Base-by-base conservation (phyloP, 2,113 vertebrate species). In the Callionymus lyra region DNA sequence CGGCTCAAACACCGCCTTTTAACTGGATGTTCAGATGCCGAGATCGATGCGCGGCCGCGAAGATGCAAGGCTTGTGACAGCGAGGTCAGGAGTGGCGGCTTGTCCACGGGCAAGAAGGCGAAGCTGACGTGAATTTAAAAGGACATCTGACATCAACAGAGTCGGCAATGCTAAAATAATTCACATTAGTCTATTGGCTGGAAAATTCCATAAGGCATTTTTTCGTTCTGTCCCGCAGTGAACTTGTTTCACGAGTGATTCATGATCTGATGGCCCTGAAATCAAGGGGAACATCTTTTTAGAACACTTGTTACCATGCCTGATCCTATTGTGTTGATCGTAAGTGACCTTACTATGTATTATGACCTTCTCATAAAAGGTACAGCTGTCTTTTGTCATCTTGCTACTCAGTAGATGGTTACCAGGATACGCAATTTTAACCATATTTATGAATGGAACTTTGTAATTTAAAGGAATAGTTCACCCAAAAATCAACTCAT, bases 21-120 rank as follows among this genome's bases (percentile, higher is more conserved):
- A 35, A 47, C 40, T 36, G 56, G 34, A 61, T 59, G 45, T 15
- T 34, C 31, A 33, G 41, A 56, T 53, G 44, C 45, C 12, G 18
- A 52, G 35, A 49, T 66, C 34, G 33, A 10, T 27, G 42, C 36
- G 35, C 16, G 38, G 16, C 11, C 16, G 50, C 13, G 15, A 17
- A 53, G 27, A 21, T 16, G 55, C 33, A n/a, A 12, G 16, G 6
- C 2, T n/a, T 4, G 38, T 50, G 16, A 35, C 41, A 39, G 42
- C 16, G 44, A 62, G 63, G 56, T 67, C 54, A 56, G 15, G 42
- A 63, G 61, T 35, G 39, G 31, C 49, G 56, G 44, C 31, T 48
- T 41, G 41, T 41, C 39, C 40, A 45, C 47, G 36, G 50, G 41
- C 46, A 4, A 16, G 10, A 13, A 10, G 15, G 15, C 3, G 27